These are phyloP conservation scores for Agrotis clavis DNA, from an alignment of 2,888 invertebrate species.

Conservation along the genomic window DNA sequence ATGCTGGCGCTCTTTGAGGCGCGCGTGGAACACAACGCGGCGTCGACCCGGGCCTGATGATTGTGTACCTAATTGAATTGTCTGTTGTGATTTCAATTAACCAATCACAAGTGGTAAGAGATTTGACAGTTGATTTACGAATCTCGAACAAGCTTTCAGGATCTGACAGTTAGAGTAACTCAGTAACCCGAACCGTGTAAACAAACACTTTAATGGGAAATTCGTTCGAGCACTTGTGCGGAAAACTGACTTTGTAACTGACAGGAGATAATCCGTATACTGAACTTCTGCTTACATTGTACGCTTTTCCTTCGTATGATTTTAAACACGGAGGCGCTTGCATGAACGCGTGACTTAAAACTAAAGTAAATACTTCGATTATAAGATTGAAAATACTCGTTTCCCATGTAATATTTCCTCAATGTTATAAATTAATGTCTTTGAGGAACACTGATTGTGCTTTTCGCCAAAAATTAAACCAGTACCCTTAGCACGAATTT, in stretches of 20 bases:
- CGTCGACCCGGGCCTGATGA: no score
- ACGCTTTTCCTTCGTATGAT: background rate
- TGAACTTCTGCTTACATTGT: background rate
- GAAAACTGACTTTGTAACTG: constrained; percentile 16
- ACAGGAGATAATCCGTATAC: constrained; percentile 1
- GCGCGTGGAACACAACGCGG: no score
- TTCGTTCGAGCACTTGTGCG: constrained; percentile 15
- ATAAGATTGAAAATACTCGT: no score
- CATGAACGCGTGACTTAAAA: no score
- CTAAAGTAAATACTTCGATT: no score
- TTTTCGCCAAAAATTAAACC: no score
- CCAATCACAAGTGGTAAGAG: constrained; percentile 13
- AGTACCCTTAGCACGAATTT: no score
- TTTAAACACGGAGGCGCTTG: no score
- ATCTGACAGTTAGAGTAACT: constrained; percentile 11
- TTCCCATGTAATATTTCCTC: no score
- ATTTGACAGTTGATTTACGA: constrained; percentile 13
- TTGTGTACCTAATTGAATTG: constrained; percentile 4
- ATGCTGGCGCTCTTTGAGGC: no score
- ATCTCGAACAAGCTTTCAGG: background rate
- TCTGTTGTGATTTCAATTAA: constrained; percentile 17
- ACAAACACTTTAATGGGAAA: constrained; percentile 15
- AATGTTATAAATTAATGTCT: no score
- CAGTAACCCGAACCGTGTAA: constrained; percentile 2
- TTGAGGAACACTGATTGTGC: no score